Base-by-base conservation (phyloP, 2,888 invertebrate genomes). In the Thalpophila matura region DNA sequence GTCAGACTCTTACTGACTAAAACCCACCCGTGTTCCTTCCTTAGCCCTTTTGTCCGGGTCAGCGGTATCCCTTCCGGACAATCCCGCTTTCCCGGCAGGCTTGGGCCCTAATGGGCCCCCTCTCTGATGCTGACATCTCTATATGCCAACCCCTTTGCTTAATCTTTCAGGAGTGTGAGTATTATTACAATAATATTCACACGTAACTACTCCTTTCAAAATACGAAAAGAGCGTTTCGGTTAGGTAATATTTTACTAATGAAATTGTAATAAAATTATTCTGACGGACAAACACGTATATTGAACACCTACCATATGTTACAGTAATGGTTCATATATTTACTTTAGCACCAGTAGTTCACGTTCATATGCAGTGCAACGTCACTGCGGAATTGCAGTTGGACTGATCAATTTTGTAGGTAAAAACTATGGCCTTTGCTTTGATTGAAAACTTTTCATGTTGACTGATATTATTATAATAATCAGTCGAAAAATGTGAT, bases 241-340 rank as follows among this genome's bases (percentile, higher is more conserved):
- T 24, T n/a, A 10, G 7, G 18, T 29, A 54, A 43, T 12, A 54
- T 33, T 65, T 35, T 22, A 54, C 27, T 54, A 65, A 65, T 73
- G 46, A 72, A 79, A 75, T 53, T 55, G 65, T 79, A 72, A 80
- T 62, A 75, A 72, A 72, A 79, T 79, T 64, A 77, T 66, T 68
- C 54, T 68, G 72, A 80, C 61, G 63, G 46, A 67, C 66, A 65
- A 68, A 74, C 50, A 60, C 43, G 55, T 33, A 33, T 50, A 43
- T 45, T 51, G 27, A 14, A 46, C 43, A 24, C 55, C 64, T 65
- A 69, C 76, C 72, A 73, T 59, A 58, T 59, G 66, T 71, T 61
- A 43, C 74, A 1, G 46, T 67, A 74, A 80, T 71, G 75, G 73
- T 60, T 72, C 74, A 72, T 74, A 71, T 72, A 66, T 80, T 63